These are phyloP conservation scores for Nasonovia ribisnigri DNA, from an alignment of 2,888 invertebrate genomes.

Conservation along the genomic window DNA sequence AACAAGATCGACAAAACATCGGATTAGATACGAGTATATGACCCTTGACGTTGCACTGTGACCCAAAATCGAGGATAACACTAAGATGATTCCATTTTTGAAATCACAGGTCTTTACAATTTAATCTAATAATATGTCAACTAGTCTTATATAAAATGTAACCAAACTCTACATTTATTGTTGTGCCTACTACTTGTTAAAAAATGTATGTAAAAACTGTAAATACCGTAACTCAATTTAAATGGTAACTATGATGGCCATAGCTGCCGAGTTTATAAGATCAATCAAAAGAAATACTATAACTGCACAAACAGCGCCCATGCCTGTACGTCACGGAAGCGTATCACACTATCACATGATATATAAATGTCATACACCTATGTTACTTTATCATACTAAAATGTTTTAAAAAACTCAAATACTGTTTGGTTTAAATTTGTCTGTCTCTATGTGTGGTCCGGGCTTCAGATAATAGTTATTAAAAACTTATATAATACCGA, in stretches of 20 bases:
- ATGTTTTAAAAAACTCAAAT: neutral
- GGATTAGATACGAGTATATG: neutral
- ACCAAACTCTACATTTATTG: too few species aligned
- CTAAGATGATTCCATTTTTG: neutral
- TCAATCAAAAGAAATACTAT: too few species aligned
- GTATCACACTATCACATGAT: neutral
- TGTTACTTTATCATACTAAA: neutral
- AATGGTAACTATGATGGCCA: too few species aligned
- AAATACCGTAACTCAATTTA: too few species aligned
- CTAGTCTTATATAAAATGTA: too few species aligned
- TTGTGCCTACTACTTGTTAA: too few species aligned
- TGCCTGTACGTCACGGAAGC: neutral
- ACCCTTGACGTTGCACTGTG: neutral
- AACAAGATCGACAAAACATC: neutral
- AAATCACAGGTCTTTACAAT: slow-evolving; percentile 9
- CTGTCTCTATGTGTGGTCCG: neutral
- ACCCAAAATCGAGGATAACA: neutral
- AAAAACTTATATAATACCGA: neutral
- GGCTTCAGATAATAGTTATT: neutral
- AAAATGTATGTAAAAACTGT: too few species aligned
- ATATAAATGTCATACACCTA: neutral
- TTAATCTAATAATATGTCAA: neutral
- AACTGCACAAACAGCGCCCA: neutral
- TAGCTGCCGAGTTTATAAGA: too few species aligned
- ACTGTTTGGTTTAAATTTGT: neutral